phyloP scores from a whole-genome alignment of 2,888 invertebrate species.

The Invenusta paracnida region DNA sequence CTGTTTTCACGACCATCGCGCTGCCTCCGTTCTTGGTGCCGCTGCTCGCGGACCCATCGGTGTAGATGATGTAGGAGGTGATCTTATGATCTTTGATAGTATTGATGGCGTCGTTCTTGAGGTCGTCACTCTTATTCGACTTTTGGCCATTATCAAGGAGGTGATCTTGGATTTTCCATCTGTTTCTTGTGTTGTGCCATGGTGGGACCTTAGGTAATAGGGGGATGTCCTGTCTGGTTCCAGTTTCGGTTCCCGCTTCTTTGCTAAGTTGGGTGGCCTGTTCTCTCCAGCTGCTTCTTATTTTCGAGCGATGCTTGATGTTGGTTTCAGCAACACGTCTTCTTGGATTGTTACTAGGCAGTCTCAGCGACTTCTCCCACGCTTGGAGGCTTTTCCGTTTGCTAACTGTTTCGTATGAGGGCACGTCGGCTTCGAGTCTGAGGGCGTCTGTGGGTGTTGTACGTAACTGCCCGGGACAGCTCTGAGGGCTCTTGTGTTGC shows the following conservation, averaged over 20 bases:
- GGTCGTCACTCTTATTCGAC: slow-evolving; percentile 15
- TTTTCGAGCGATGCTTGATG: neutral
- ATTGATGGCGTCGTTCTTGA: neutral
- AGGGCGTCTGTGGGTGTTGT: neutral
- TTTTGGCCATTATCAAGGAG: slow-evolving; percentile 16
- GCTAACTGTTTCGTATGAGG: neutral
- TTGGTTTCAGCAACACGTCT: neutral
- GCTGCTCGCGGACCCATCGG: neutral
- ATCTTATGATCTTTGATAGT: slow-evolving; percentile 29
- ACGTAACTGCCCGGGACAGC: neutral
- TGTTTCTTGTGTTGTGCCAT: neutral
- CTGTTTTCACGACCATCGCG: neutral
- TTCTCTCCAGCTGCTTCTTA: slow-evolving; percentile 21
- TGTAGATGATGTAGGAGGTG: neutral
- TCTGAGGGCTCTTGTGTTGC: too few species aligned
- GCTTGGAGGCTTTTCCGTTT: neutral
- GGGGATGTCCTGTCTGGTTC: slow-evolving; percentile 21
- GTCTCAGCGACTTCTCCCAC: neutral
- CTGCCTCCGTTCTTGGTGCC: neutral
- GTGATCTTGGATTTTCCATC: slow-evolving; percentile 7
- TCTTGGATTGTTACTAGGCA: neutral
- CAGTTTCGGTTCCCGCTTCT: slow-evolving; percentile 12
- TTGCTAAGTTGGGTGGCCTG: neutral
- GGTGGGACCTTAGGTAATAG: neutral
- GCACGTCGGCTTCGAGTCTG: neutral